Evolutionary conservation across 2,113 vertebrate genomes (phyloP).

Genomic region (Gorilla gorilla): DNA sequence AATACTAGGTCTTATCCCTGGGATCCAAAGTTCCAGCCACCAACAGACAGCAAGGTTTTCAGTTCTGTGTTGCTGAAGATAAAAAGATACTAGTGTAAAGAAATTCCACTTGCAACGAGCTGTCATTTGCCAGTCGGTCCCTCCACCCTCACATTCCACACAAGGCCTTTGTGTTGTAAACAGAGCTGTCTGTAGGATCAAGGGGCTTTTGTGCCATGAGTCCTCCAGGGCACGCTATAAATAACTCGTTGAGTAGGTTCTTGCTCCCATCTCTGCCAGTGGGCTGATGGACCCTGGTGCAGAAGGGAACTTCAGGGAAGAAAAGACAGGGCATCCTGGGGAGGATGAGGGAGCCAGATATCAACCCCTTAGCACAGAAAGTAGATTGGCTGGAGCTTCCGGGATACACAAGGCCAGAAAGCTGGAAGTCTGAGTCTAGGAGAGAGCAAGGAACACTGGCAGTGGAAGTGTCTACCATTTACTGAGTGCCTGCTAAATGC

Average conservation of each 20-base stretch:
- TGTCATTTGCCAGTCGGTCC: not conserved
- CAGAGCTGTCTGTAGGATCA: not conserved
- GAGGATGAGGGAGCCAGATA: not conserved
- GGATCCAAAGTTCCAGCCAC: slow-evolving; percentile 81
- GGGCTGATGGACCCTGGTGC: not conserved
- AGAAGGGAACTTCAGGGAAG: not conserved
- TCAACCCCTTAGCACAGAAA: not conserved
- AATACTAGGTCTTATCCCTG: slow-evolving; percentile 61
- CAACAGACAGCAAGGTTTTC: slow-evolving; percentile 82
- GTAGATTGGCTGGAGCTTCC: too few species aligned
- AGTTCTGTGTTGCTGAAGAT: slow-evolving; percentile 79
- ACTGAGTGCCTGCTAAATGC: not conserved
- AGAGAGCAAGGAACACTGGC: not conserved
- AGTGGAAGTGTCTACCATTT: not conserved
- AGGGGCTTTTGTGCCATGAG: not conserved
- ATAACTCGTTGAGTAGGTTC: not conserved
- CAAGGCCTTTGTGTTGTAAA: not conserved
- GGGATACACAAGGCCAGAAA: not conserved
- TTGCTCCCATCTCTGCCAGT: not conserved
- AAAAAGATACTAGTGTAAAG: not conserved
- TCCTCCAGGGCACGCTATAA: not conserved
- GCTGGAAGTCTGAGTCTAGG: not conserved
- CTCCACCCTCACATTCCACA: not conserved
- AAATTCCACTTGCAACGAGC: not conserved
- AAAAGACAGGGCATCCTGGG: not conserved